Conservation (phyloP, 2,888 invertebrate species). For the Gordius sp. region DNA sequence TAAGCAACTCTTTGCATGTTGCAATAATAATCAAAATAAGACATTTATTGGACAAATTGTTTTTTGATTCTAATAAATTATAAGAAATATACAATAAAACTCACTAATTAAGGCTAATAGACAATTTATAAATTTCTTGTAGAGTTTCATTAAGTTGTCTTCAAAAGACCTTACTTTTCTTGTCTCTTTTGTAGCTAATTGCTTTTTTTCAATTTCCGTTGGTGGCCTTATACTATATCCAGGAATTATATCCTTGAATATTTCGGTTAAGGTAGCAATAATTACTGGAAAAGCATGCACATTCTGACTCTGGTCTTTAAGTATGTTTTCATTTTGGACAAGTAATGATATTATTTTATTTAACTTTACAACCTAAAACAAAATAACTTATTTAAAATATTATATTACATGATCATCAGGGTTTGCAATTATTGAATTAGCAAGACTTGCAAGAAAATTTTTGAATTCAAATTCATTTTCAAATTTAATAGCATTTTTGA, state of each 20-base stretch:
- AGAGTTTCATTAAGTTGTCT: background rate
- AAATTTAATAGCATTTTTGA: no score
- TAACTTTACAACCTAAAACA: no score
- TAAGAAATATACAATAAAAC: background rate
- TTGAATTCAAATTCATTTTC: no score
- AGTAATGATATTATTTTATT: no score
- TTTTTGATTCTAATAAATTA: constrained; percentile 8
- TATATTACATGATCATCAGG: no score
- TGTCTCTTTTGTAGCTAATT: background rate
- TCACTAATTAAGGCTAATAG: background rate
- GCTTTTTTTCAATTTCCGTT: background rate
- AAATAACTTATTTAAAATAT: no score
- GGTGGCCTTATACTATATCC: background rate
- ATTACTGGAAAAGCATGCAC: no score
- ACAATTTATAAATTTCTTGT: constrained; percentile 4
- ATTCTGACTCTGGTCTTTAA: no score
- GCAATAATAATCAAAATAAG: background rate
- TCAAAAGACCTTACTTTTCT: background rate
- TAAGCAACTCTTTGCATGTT: background rate
- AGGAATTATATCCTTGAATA: constrained; percentile 7
- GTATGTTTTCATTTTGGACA: no score
- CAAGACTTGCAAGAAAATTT: no score
- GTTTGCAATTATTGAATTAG: no score
- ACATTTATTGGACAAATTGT: background rate
- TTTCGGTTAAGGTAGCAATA: background rate